Evolutionary conservation across 1,140 invertebrate genomes (phyloP), one percentile per base, ranked within the genome.

Genomic region (Amyelois transitella): DNA sequence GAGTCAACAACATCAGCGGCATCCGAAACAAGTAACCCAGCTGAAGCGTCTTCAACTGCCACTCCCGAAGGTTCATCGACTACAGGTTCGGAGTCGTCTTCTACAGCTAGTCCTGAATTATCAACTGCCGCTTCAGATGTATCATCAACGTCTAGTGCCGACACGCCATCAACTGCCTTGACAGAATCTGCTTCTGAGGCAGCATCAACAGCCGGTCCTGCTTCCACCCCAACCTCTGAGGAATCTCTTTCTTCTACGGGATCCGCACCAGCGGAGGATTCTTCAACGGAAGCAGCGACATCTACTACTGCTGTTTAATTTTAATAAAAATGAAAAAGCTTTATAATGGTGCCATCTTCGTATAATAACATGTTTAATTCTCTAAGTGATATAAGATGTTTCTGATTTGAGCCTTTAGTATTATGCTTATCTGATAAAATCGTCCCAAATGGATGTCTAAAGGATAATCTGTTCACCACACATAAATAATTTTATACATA

Each of bases 31-130:
- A 53, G 32, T 25, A 56, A 52, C 45, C 44, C 53, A 53, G 43
- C 56, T 24, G 53, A 56, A 53, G 17, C 44, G 38, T 43, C 62
- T 58, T 54, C 62, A 38, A 52, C 53, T 18, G 38, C 45, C 18
- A 49, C 22, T 8, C 18, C 62, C 58, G 52, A 51, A 51, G 43
- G 49, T 48, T 54, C 62, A 53, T 48, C 68, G 38, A 56, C 64
- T 19, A 53, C 57, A 60, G 56, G 62, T 48, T 48, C 53, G 38
- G 63, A 71, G 52, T 70, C 67, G 52, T 51, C 66, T 64, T 47
- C 62, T 44, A 51, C 62, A 32, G 53, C 49, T 49, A 44, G 53
- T 54, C 56, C 69, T 44, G 51, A 21, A 19, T 21, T 60, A 47
- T 50, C 48, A 19, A 38, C 52, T 53, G 47, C 61, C 7, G 14